phyloP scores from a whole-genome alignment of 2,113 vertebrate genomes.

The Dicentrarchus labrax region DNA sequence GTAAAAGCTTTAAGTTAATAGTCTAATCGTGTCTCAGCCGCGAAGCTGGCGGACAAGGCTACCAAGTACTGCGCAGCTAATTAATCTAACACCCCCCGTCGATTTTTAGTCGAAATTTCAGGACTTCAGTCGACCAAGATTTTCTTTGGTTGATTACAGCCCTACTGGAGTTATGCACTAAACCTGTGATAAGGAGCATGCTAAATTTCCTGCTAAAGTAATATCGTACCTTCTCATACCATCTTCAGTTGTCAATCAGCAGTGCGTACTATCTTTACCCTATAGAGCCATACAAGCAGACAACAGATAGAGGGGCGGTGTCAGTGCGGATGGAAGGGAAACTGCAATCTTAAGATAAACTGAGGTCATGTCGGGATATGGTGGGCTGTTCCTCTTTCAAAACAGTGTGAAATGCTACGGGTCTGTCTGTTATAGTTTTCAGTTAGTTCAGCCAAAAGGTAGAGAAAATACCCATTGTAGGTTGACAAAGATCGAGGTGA shows the following conservation, averaged over 20 bases:
- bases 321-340: background rate
- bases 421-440: background rate
- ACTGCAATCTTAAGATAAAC: slow-evolving; percentile 39
- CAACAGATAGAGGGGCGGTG: background rate
- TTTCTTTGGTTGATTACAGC: too few relatives aligned
- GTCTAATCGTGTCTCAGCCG: too few relatives aligned
- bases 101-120: too few relatives aligned
- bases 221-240: background rate
- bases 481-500: background rate
- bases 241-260: background rate
- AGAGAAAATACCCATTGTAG: background rate
- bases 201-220: background rate
- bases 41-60: too few relatives aligned
- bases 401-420: background rate
- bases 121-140: too few relatives aligned
- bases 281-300: background rate
- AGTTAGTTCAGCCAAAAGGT: too few relatives aligned
- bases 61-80: too few relatives aligned
- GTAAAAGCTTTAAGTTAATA: too few relatives aligned
- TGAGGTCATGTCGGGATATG: slow-evolving; percentile 28
- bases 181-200: background rate
- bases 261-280: background rate
- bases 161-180: too few relatives aligned
- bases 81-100: too few relatives aligned
- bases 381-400: background rate